phyloP scores from a whole-genome alignment of 1,140 invertebrate genomes.

The Trichomalopsis sarcophagae region DNA sequence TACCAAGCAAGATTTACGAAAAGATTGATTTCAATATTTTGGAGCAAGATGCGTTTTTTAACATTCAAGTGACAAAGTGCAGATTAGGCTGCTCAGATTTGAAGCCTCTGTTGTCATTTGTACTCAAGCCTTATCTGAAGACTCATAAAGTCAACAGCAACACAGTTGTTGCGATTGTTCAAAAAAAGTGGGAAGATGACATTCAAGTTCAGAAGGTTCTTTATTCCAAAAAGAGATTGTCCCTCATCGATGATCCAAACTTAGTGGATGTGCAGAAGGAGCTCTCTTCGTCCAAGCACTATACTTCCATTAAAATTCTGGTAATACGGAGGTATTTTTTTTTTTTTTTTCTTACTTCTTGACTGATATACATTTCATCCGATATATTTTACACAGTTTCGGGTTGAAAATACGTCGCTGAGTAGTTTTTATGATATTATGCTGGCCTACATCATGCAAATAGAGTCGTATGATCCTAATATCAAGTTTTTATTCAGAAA shows the following conservation, averaged over 20 bases:
- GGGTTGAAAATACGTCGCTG: constrained; percentile 44
- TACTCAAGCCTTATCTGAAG: neutral
- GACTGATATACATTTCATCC: neutral
- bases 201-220: constrained; percentile 16
- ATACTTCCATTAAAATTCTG: constrained; percentile 52
- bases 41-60: neutral
- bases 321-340: constrained; percentile 14
- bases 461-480: constrained; percentile 50
- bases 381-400: constrained; percentile 55
- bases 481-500: constrained; percentile 59
- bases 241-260: neutral
- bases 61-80: constrained; percentile 43
- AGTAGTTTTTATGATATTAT: constrained; percentile 53
- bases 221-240: neutral
- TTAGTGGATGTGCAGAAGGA: neutral
- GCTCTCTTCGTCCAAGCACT: constrained; percentile 51
- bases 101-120: constrained; percentile 25
- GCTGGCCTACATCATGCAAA: constrained; percentile 52
- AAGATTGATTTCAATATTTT: constrained; percentile 43
- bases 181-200: neutral
- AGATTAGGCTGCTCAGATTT: neutral
- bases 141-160: neutral
- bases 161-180: constrained; percentile 10
- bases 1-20: constrained; percentile 8
- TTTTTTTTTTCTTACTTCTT: neutral